Evolutionary conservation across 1,140 invertebrate genomes (phyloP).

Genomic region (Neodiprion lecontei): DNA sequence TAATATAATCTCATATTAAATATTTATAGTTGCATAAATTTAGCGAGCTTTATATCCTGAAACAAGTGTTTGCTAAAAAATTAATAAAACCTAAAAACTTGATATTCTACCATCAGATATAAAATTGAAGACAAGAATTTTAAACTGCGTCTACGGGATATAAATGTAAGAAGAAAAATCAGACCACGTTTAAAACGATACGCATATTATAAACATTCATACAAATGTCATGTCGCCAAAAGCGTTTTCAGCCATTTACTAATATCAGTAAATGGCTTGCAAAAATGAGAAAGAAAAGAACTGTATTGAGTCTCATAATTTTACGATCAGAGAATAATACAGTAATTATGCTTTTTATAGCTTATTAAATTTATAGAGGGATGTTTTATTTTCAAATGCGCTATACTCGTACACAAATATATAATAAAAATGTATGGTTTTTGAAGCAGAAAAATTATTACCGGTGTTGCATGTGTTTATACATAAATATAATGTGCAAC

Average conservation of each 20-base stretch:
- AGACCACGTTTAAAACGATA: neutral
- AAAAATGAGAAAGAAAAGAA: neutral
- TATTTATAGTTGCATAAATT: slow-evolving; percentile 1
- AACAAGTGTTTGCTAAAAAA: neutral
- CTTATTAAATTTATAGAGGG: neutral
- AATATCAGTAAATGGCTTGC: neutral
- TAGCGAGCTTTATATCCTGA: neutral
- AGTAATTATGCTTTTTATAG: neutral
- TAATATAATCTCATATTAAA: slow-evolving; percentile 3
- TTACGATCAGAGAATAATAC: neutral
- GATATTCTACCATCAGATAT: neutral
- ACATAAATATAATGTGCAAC: neutral
- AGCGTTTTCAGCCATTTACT: neutral
- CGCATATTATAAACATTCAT: neutral
- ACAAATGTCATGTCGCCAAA: neutral
- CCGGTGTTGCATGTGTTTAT: neutral
- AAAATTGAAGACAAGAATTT: neutral
- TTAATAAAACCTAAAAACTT: neutral
- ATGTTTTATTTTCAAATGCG: neutral
- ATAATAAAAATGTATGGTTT: neutral
- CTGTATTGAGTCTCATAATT: neutral
- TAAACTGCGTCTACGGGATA: neutral
- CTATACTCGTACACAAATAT: neutral
- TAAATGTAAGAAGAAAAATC: neutral
- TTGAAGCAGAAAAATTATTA: neutral